Conservation (phyloP, 2,888 invertebrate genomes). For the Bursaphelenchus okinawaensis region DNA sequence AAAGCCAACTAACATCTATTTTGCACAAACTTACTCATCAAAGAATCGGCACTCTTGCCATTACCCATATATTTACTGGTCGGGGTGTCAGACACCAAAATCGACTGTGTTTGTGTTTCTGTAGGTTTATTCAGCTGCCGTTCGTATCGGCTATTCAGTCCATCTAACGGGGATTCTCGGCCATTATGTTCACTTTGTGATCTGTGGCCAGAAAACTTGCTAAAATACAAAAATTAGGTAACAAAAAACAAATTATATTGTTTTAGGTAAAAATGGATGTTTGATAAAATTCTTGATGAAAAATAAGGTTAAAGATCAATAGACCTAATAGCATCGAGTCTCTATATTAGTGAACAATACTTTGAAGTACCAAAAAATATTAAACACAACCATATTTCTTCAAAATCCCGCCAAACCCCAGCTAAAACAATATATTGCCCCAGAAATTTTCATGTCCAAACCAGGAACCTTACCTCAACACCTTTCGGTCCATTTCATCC, state of each 20-base stretch:
- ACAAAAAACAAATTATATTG: too few relatives aligned
- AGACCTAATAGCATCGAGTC: too few relatives aligned
- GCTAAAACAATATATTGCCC: not conserved
- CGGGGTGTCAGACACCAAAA: not conserved
- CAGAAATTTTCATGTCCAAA: not conserved
- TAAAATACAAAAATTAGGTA: too few relatives aligned
- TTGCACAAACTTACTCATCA: not conserved
- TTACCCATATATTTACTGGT: not conserved
- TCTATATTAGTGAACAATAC: too few relatives aligned
- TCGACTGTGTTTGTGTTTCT: not conserved
- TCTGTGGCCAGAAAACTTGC: not conserved
- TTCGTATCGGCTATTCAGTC: not conserved
- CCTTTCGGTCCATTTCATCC: not conserved
- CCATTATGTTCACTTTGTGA: not conserved
- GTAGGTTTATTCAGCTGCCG: not conserved
- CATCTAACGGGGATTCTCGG: not conserved
- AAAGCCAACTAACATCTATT: too few relatives aligned
- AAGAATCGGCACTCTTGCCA: not conserved
- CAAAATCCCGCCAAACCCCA: not conserved
- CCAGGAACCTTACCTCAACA: not conserved
- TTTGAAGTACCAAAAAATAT: too few relatives aligned
- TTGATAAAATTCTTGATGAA: too few relatives aligned
- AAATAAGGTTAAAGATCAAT: too few relatives aligned
- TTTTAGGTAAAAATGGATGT: too few relatives aligned
- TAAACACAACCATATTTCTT: too few relatives aligned